A percentile compares a stretch with the other conserved stretches of the same genome.
These are phyloP conservation scores for Actenoides lindsayi DNA, from an alignment of 2,113 vertebrate species.

Conservation along the genomic window DNA sequence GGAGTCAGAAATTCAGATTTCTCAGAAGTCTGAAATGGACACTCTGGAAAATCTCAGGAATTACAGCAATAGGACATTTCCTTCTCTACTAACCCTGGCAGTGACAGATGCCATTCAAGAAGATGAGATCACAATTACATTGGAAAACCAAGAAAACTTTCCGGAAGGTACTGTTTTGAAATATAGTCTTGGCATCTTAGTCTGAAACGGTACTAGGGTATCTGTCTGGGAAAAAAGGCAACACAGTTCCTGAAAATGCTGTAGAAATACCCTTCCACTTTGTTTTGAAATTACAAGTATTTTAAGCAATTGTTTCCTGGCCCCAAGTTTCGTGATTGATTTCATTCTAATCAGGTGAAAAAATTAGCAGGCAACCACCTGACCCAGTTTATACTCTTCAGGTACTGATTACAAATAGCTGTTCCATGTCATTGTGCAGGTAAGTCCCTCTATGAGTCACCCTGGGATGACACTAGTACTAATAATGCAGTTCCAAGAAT, in stretches of 20 bases:
- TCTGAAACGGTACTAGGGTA: background rate
- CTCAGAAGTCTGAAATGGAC: conserved; percentile 45
- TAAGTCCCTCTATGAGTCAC: background rate
- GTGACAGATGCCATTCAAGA: conserved; percentile 62
- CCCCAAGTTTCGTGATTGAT: background rate
- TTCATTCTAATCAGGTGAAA: background rate
- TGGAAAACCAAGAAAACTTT: conserved; percentile 76
- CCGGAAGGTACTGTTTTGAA: conserved; percentile 76
- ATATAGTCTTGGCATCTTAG: background rate
- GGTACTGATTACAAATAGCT: background rate
- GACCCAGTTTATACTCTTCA: background rate
- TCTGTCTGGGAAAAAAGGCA: background rate
- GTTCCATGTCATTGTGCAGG: background rate
- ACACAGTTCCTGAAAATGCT: background rate
- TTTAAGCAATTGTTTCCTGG: background rate
- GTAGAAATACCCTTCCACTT: background rate
- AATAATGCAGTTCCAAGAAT: background rate
- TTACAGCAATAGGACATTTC: conserved; percentile 33
- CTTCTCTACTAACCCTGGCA: conserved; percentile 9
- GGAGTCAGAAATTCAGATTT: conserved; percentile 48
- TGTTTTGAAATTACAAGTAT: background rate
- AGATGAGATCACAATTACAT: conserved; percentile 70
- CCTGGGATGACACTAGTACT: background rate
- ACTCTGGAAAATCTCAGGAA: conserved; percentile 53
- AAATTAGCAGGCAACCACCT: background rate